Conservation (phyloP, 2,888 invertebrate genomes). For the Alviniconcha strummeri region DNA sequence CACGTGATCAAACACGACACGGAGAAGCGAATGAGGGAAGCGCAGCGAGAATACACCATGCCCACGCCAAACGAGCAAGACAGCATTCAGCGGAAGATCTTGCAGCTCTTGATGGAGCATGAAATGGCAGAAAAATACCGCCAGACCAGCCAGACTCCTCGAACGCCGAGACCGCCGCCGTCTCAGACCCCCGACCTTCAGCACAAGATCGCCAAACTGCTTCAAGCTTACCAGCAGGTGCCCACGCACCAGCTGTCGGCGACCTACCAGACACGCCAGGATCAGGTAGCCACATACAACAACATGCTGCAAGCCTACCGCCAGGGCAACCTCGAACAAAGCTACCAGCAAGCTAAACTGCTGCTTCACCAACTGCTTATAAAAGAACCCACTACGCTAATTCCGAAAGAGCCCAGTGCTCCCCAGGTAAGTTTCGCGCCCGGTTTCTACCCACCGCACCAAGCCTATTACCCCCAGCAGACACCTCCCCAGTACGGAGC, state of each 20-base stretch:
- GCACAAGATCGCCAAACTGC: constrained; percentile 14
- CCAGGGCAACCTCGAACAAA: constrained; percentile 8
- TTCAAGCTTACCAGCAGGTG: not conserved
- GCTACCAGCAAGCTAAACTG: constrained; percentile 11
- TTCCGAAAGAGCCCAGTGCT: no score
- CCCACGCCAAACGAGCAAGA: not conserved
- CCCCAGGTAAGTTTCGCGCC: not conserved
- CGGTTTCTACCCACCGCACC: not conserved
- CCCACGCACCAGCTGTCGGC: not conserved
- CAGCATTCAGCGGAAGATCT: not conserved
- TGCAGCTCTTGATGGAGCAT: constrained; percentile 14
- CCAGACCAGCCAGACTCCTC: not conserved
- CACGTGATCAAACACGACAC: constrained; percentile 15
- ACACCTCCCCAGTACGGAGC: not conserved
- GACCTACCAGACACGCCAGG: not conserved
- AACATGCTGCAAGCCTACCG: constrained; percentile 19
- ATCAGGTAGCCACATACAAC: constrained; percentile 1
- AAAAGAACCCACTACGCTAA: not conserved
- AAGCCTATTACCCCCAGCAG: no score
- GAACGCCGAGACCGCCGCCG: not conserved
- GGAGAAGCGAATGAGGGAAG: constrained; percentile 16
- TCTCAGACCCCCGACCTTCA: not conserved
- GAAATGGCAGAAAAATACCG: constrained; percentile 1
- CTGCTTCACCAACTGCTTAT: constrained; percentile 10
- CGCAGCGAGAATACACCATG: not conserved